Evolutionary conservation across 1,140 invertebrate species (phyloP).

Genomic region (Brachionus koreanus): DNA sequence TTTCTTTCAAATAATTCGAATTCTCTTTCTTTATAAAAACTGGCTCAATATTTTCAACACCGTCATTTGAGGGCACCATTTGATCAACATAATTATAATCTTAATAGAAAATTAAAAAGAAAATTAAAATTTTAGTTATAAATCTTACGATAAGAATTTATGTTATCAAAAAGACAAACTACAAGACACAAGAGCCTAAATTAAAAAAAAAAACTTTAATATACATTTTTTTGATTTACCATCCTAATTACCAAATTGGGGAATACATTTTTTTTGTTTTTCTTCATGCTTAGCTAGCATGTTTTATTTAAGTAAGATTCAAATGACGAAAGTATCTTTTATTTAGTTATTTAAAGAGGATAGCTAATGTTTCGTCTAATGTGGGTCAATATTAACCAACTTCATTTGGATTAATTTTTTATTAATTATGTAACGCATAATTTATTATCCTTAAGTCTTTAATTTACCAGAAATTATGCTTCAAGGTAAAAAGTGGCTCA

Average conservation of each 20-base stretch:
- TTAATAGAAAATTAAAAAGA: neutral
- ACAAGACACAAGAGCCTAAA: neutral
- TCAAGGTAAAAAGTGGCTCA: neutral
- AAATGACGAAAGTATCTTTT: neutral
- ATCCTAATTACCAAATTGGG: neutral
- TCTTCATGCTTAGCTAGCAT: neutral
- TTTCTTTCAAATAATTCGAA: neutral
- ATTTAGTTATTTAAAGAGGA: neutral
- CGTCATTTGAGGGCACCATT: neutral
- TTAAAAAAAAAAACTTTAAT: neutral
- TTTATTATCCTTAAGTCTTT: neutral
- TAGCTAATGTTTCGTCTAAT: neutral
- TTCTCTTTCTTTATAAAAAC: neutral
- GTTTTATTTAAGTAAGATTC: neutral
- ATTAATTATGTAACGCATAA: neutral
- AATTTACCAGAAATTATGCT: neutral
- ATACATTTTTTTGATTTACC: neutral
- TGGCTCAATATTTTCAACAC: neutral
- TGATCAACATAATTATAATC: neutral
- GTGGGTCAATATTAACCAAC: neutral
- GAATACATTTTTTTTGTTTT: neutral
- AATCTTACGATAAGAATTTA: neutral
- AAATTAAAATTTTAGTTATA: neutral
- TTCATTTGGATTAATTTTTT: neutral
- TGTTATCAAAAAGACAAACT: neutral